A percentile compares a stretch with the other conserved stretches of the same genome.
phyloP scores from a whole-genome alignment of 2,797 vertebrate genomes.

The Aeoliscus strigatus region DNA sequence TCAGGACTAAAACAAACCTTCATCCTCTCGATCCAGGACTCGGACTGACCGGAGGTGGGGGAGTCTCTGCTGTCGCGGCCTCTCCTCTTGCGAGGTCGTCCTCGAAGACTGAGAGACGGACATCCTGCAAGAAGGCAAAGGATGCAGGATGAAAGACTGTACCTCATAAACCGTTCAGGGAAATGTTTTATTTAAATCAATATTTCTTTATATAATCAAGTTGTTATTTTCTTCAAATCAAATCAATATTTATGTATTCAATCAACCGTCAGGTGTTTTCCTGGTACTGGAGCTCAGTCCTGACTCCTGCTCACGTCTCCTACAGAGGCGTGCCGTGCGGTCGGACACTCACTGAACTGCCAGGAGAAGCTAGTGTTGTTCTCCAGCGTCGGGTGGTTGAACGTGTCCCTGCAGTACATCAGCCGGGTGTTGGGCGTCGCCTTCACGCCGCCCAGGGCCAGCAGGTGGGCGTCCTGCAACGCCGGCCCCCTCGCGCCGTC shows the following conservation, averaged over 20 bases:
- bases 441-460: conserved; percentile 75
- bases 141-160: too few species aligned
- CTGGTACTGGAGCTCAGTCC: too few species aligned
- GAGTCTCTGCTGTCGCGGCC: conserved; percentile 64
- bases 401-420: conserved; percentile 80
- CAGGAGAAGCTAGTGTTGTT: conserved; percentile 69
- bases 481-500: conserved; percentile 23
- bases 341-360: conserved; percentile 73
- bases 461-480: conserved; percentile 67
- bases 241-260: too few species aligned
- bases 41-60: conserved; percentile 56
- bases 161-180: too few species aligned
- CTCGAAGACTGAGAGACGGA: conserved; percentile 74
- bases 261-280: too few species aligned
- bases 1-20: conserved; percentile 74
- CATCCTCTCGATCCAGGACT: conserved; percentile 75
- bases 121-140: conserved; percentile 62
- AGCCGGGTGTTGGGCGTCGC: conserved; percentile 59
- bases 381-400: conserved; percentile 76
- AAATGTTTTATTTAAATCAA: too few species aligned
- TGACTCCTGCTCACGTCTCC: too few species aligned
- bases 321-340: too few species aligned
- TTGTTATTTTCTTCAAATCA: too few species aligned
- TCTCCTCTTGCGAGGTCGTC: conserved; percentile 75
- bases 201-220: too few species aligned